These are phyloP conservation scores for Esox masquinongy DNA, from an alignment of 2,797 vertebrate genomes.

Conservation along the genomic window DNA sequence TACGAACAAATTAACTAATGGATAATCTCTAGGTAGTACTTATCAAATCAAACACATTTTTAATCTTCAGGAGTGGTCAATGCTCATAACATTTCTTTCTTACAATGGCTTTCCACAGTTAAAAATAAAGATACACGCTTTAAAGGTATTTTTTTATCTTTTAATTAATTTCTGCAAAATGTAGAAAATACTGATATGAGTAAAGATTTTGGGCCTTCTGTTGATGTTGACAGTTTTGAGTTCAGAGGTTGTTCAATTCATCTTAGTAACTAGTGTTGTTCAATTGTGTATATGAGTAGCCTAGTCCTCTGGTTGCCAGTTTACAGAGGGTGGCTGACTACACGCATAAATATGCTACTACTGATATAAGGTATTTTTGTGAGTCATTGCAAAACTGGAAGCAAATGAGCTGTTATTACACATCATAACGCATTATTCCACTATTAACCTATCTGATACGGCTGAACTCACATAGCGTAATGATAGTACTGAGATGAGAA, in stretches of 20 bases:
- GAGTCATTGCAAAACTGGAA: not conserved
- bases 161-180: not conserved
- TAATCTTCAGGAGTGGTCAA: not conserved
- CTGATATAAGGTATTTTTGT: no score
- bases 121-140: not conserved
- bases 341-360: no score
- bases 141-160: no score
- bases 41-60: not conserved
- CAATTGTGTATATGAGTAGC: no score
- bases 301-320: not conserved
- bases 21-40: not conserved
- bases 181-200: not conserved
- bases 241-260: no score
- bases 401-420: not conserved
- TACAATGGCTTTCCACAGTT: not conserved
- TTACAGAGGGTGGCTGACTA: no score
- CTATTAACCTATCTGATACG: not conserved
- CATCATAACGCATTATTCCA: no score
- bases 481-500: not conserved
- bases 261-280: no score
- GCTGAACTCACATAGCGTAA: not conserved
- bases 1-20: slow-evolving; percentile 14
- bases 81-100: not conserved
- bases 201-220: not conserved
- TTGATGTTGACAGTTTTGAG: not conserved